Evolutionary conservation across 2,888 invertebrate species (phyloP).

Genomic region (Cerceris rybyensis): DNA sequence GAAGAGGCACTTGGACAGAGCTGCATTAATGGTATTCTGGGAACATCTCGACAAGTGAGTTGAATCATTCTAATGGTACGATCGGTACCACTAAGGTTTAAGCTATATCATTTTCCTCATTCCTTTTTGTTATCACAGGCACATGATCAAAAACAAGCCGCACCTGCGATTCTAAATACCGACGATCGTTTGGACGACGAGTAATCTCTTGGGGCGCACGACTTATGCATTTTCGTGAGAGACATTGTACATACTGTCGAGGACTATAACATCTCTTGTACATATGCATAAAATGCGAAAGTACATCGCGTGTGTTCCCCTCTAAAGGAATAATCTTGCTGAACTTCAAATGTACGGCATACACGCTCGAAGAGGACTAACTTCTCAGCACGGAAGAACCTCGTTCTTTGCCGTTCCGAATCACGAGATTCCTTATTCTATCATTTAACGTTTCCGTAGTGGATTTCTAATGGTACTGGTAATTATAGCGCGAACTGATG

Average conservation of each 20-base stretch:
- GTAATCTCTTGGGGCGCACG: not conserved
- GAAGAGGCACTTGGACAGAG: conserved; percentile 98
- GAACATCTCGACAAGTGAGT: conserved; percentile 96
- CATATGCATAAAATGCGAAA: conserved; percentile 32
- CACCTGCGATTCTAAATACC: conserved; percentile 83
- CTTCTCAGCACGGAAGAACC: too few species aligned
- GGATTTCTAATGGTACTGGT: conserved; percentile 23
- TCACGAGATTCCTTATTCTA: conserved; percentile 11
- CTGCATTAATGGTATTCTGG: conserved; percentile 98
- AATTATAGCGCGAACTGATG: conserved; percentile 47
- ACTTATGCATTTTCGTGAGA: conserved; percentile 27
- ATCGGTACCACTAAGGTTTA: not conserved
- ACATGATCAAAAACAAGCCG: conserved; percentile 94
- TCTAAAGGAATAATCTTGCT: not conserved
- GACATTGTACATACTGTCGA: conserved; percentile 47
- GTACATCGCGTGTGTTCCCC: not conserved
- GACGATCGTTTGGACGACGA: not conserved
- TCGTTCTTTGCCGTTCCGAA: not conserved
- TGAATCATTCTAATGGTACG: conserved; percentile 13
- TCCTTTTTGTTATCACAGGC: conserved; percentile 83
- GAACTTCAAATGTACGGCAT: not conserved
- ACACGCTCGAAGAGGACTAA: too few species aligned
- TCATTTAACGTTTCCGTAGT: conserved; percentile 19
- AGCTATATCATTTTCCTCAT: conserved; percentile 10
- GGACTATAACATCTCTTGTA: conserved; percentile 42